Evolutionary conservation across 2,888 invertebrate genomes (phyloP).

Genomic region (Silvanus unidentatus): DNA sequence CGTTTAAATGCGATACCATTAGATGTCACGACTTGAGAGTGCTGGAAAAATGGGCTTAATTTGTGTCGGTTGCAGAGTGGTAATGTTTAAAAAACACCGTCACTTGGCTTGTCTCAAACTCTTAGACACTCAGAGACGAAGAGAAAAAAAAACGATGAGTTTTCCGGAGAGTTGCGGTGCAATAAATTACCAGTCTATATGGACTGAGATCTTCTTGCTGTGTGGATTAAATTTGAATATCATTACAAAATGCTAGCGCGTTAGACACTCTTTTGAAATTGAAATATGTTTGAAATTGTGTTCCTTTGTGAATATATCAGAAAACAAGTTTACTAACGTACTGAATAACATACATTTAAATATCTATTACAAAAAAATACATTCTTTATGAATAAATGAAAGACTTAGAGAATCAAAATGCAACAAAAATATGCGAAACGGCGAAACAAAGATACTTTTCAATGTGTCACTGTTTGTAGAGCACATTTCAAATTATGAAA

Average conservation of each 20-base stretch:
- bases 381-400: too few relatives aligned
- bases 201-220: conserved; percentile 11
- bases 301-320: conserved; percentile 18
- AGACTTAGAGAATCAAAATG: too few relatives aligned
- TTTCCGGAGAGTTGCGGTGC: conserved; percentile 1
- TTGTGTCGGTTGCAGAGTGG: not conserved
- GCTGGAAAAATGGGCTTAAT: not conserved
- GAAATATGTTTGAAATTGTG: conserved; percentile 19
- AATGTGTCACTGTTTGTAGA: too few relatives aligned
- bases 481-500: too few relatives aligned
- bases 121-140: too few relatives aligned
- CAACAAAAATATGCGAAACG: too few relatives aligned
- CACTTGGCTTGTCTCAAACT: too few relatives aligned
- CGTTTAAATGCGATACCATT: too few relatives aligned
- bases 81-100: too few relatives aligned
- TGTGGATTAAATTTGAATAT: conserved; percentile 19
- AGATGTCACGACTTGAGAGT: too few relatives aligned
- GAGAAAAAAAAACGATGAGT: not conserved
- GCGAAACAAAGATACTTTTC: too few relatives aligned
- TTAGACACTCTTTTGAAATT: conserved; percentile 18
- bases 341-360: conserved; percentile 15
- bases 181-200: conserved; percentile 12
- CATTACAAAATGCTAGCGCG: conserved; percentile 16
- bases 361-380: conserved; percentile 14
- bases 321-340: conserved; percentile 17